These are phyloP conservation scores for Fabriciana adippe DNA, from an alignment of 2,888 invertebrate species.

Conservation along the genomic window DNA sequence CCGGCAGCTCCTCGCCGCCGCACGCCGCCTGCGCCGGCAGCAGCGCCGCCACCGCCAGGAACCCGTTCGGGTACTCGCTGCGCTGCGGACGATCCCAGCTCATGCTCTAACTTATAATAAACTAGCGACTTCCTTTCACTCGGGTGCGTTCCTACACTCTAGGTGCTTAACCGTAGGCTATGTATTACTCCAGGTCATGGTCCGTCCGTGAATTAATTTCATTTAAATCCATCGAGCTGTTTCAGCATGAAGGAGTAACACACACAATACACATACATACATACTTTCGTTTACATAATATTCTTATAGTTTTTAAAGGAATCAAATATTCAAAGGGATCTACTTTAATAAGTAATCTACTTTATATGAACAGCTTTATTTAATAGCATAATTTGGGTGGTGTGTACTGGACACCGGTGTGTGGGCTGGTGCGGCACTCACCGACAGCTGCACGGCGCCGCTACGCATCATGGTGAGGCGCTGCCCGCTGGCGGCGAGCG, in stretches of 20 bases:
- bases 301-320: no score
- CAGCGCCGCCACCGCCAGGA: conserved; percentile 61
- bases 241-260: no score
- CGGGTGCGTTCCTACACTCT: background rate
- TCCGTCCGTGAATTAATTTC: no score
- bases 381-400: no score
- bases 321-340: no score
- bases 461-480: conserved; percentile 68
- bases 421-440: conserved; percentile 39
- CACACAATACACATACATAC: no score
- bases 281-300: no score
- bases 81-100: conserved; percentile 47
- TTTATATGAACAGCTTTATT: no score
- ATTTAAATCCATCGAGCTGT: no score
- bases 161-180: no score
- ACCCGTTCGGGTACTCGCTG: conserved; percentile 59
- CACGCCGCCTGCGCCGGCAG: conserved; percentile 52
- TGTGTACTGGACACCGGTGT: background rate
- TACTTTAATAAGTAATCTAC: no score
- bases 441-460: conserved; percentile 64
- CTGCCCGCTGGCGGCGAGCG: conserved; percentile 43
- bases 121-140: background rate
- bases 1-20: conserved; percentile 44
- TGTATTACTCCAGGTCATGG: no score
- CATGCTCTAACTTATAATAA: background rate